Conservation (phyloP, 1,140 invertebrate species). For the Drosophila pandora region DNA sequence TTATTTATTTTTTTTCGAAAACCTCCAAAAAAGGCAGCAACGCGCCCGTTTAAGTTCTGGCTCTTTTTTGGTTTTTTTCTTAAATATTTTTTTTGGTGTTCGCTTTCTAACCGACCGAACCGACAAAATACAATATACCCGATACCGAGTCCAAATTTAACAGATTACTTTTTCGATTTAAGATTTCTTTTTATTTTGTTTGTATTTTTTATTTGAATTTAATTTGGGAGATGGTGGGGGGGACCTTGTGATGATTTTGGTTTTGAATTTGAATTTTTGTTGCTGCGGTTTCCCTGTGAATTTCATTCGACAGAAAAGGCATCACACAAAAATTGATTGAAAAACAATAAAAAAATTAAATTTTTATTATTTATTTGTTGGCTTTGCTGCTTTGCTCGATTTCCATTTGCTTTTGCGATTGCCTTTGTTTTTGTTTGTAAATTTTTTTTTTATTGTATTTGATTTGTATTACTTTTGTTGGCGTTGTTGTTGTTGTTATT, state of each 20-base stretch:
- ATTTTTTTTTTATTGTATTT: constrained; percentile 57
- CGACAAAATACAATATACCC: constrained; percentile 8
- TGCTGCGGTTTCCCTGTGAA: constrained; percentile 47
- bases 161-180: constrained; percentile 19
- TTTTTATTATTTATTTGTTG: constrained; percentile 54
- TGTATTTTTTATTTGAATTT: no score
- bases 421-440: constrained; percentile 69
- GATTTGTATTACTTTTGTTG: constrained; percentile 36
- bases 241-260: neutral
- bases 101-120: constrained; percentile 9
- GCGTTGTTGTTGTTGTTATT: constrained; percentile 17
- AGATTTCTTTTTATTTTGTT: constrained; percentile 3
- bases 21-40: constrained; percentile 40
- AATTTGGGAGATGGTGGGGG: neutral
- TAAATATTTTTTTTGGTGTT: constrained; percentile 4
- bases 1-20: constrained; percentile 33
- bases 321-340: constrained; percentile 61
- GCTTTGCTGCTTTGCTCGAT: constrained; percentile 46
- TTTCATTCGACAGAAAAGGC: constrained; percentile 62
- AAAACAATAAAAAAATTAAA: constrained; percentile 75
- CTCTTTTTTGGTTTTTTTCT: neutral
- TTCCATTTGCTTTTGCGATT: constrained; percentile 49
- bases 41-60: constrained; percentile 49
- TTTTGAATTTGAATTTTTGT: constrained; percentile 14
- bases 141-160: constrained; percentile 45